Evolutionary conservation across 2,888 invertebrate genomes (phyloP), one percentile per base, ranked within the genome.

Genomic region (Eupsilia transversa): DNA sequence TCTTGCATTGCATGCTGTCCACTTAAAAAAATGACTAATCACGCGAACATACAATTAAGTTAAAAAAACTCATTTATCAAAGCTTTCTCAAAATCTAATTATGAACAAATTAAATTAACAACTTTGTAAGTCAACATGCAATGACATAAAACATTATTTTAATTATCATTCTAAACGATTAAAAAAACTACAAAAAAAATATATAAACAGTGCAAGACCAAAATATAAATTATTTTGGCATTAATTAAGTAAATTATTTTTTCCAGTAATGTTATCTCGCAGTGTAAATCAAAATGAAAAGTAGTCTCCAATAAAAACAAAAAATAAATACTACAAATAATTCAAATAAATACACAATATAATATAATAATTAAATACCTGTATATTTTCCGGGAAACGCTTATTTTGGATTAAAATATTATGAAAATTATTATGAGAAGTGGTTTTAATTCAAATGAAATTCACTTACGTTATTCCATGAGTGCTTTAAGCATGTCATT

Each of bases 1-100:
- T 76, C 41, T 78, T 77, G 74, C 74, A 86, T 83, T 84, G 77
- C 87, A 89, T 86, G 86, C 86, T 86, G 79, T 87, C 82, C 74
- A 84, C 49, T 72, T 75, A 78, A 60, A 72, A 81, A 76, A 57
- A 79, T 65, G 49, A 81, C 73, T 79, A 83, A 84, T 86, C 88
- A 88, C 83, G 83, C 76, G 77, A 89, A 85, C 74, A 81, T 49
- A 86, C 70, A 78, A 83, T 86, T 85, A 84, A 67, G 60, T 70
- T 49, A 6, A 64, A 63, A 76, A 80, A 80, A 76, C 33, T 77
- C 17, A 76, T 82, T 82, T 79, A 70, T 64, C 66, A 83, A 82
- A 61, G 73, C 74, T 84, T 79, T 84, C 72, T 75, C 60, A 66
- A 80, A 80, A 76, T 79, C 52, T 74, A 74, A 84, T 82, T 77